A percentile compares a stretch with the other conserved stretches of the same genome.
phyloP scores from a whole-genome alignment of 2,797 vertebrate genomes.

The Sphaeramia orbicularis region DNA sequence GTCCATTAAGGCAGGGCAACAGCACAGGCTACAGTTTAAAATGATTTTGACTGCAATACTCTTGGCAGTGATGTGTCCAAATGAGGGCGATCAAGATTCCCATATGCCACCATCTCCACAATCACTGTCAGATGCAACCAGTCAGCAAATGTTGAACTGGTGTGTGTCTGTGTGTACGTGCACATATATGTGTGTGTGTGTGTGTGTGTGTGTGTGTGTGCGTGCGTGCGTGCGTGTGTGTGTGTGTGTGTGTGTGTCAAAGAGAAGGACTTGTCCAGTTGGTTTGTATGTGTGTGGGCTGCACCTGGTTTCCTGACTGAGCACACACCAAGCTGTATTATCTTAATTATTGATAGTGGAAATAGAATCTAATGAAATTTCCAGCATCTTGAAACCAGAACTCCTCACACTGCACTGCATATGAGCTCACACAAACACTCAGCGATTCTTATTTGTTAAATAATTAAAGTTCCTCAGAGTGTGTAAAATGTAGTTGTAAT shows the following conservation, averaged over 20 bases:
- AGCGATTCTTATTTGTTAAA: slow-evolving; percentile 13
- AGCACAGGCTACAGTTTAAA: slow-evolving; percentile 39
- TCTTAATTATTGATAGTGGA: slow-evolving; percentile 94
- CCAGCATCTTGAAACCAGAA: slow-evolving; percentile 89
- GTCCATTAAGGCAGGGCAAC: slow-evolving; percentile 14
- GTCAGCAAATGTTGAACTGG: slow-evolving; percentile 35
- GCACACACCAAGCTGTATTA: slow-evolving; percentile 73
- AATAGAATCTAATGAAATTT: slow-evolving; percentile 92
- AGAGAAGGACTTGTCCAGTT: neutral
- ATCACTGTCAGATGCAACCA: slow-evolving; percentile 42
- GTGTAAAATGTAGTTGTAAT: slow-evolving; percentile 5
- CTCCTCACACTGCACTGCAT: slow-evolving; percentile 54
- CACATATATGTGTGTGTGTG: too few species aligned
- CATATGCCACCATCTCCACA: slow-evolving; percentile 27
- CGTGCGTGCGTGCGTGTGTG: slow-evolving; percentile 17
- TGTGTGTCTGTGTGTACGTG: slow-evolving; percentile 22
- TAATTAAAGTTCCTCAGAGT: slow-evolving; percentile 10
- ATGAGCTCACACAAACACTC: slow-evolving; percentile 22
- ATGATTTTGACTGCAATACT: slow-evolving; percentile 29
- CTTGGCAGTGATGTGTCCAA: slow-evolving; percentile 38
- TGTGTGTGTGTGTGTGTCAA: neutral
- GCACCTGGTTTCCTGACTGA: slow-evolving; percentile 21
- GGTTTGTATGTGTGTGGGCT: slow-evolving; percentile 8
- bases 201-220: too few species aligned
- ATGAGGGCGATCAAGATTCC: slow-evolving; percentile 46